Conservation (phyloP, 2,888 invertebrate genomes). For the Papilio gigon region DNA sequence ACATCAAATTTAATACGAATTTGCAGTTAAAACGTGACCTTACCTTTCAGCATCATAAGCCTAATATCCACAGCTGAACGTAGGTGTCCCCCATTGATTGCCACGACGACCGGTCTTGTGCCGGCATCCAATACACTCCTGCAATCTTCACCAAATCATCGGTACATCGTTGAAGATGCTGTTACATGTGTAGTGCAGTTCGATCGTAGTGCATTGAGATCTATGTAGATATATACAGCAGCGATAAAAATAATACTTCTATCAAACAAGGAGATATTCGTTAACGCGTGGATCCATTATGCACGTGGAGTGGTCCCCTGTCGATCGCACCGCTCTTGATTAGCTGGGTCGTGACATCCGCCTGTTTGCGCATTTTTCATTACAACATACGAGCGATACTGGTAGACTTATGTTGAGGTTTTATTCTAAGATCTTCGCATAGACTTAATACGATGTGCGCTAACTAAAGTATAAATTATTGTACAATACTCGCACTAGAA, state of each 20-base stretch:
- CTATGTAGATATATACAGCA: neutral
- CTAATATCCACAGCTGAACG: too few relatives aligned
- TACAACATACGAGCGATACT: neutral
- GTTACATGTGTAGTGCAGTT: too few relatives aligned
- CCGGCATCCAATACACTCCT: too few relatives aligned
- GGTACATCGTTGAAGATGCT: too few relatives aligned
- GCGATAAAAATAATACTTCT: constrained; percentile 47
- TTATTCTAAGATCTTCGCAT: neutral
- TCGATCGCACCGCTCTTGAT: constrained; percentile 21
- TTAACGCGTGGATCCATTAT: constrained; percentile 15
- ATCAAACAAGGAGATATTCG: constrained; percentile 21
- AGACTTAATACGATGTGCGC: neutral
- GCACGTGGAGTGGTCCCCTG: constrained; percentile 25
- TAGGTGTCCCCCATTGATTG: too few relatives aligned
- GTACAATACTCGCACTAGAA: neutral
- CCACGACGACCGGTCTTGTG: too few relatives aligned
- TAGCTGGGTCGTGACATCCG: constrained; percentile 10
- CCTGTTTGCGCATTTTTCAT: constrained; percentile 11
- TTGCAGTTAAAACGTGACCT: too few relatives aligned
- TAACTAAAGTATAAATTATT: neutral
- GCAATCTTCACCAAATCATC: too few relatives aligned
- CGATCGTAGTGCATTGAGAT: too few relatives aligned
- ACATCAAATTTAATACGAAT: too few relatives aligned
- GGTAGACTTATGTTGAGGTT: constrained; percentile 11
- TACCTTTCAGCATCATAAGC: too few relatives aligned